phyloP scores from a whole-genome alignment of 2,113 vertebrate genomes.

The Rhipidura dahli region DNA sequence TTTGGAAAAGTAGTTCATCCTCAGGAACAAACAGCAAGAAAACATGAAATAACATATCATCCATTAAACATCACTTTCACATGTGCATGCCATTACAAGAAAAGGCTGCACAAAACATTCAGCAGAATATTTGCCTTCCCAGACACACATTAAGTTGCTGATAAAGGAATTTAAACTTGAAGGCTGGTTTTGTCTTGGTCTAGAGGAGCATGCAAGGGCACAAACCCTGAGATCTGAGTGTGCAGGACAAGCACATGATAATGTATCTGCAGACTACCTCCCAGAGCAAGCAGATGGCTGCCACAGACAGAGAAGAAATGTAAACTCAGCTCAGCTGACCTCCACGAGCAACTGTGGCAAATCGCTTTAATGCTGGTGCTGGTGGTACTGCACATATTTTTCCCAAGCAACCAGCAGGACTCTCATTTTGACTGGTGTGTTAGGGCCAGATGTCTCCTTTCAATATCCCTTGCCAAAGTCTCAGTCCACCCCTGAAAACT shows the following conservation, averaged over 20 bases:
- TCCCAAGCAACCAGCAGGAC: background rate
- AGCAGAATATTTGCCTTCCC: background rate
- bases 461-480: background rate
- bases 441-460: background rate
- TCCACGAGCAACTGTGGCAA: background rate
- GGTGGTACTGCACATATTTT: background rate
- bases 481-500: background rate
- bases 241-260: background rate
- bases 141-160: background rate
- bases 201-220: background rate
- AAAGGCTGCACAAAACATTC: background rate
- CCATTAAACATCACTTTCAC: background rate
- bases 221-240: background rate
- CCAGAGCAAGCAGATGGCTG: background rate
- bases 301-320: background rate
- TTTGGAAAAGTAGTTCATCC: background rate
- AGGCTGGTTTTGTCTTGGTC: background rate
- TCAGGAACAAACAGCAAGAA: background rate
- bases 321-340: background rate
- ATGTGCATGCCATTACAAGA: background rate
- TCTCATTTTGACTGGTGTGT: background rate
- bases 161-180: background rate
- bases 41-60: background rate
- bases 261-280: background rate
- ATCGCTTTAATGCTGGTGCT: background rate